phyloP scores from a whole-genome alignment of 2,113 vertebrate species.

The Blennius ocellaris region DNA sequence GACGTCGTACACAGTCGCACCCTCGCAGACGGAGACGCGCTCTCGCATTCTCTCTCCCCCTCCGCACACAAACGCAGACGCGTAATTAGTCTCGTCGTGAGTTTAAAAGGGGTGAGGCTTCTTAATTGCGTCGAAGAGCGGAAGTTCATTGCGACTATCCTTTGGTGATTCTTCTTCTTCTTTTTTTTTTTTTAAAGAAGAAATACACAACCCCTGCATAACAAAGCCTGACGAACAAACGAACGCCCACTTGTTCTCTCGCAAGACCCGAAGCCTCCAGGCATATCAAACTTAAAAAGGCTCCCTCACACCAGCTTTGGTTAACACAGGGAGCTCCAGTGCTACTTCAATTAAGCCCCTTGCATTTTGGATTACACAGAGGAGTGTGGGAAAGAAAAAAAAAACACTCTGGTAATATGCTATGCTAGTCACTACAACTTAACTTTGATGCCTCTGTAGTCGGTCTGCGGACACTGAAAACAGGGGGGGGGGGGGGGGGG shows the following conservation, averaged over 20 bases:
- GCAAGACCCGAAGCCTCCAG: slow-evolving; percentile 64
- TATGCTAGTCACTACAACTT: slow-evolving; percentile 40
- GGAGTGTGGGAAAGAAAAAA: slow-evolving; percentile 18
- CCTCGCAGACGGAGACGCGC: slow-evolving; percentile 12
- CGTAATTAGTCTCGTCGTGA: slow-evolving; percentile 53
- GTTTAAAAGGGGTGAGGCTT: slow-evolving; percentile 70
- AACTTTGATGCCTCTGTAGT: slow-evolving; percentile 56
- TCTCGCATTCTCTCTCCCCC: slow-evolving; percentile 6
- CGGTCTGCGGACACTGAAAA: slow-evolving; percentile 47
- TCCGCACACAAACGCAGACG: slow-evolving; percentile 29
- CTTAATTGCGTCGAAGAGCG: slow-evolving; percentile 63
- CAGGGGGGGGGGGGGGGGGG: slow-evolving; percentile 9
- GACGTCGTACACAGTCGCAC: slow-evolving; percentile 16
- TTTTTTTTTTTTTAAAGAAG: slow-evolving; percentile 8
- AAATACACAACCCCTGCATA: slow-evolving; percentile 37
- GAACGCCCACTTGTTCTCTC: slow-evolving; percentile 75
- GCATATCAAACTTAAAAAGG: slow-evolving; percentile 69
- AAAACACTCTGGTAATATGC: slow-evolving; percentile 29
- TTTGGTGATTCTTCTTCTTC: slow-evolving; percentile 38
- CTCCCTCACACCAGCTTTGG: slow-evolving; percentile 57
- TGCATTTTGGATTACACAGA: slow-evolving; percentile 64
- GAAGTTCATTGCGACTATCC: slow-evolving; percentile 52
- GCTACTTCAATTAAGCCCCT: slow-evolving; percentile 65
- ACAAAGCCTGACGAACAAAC: slow-evolving; percentile 70
- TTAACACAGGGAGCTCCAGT: slow-evolving; percentile 59